These are phyloP conservation scores for Sclerodermus sp. DNA, from an alignment of 2,888 invertebrate species.

Conservation along the genomic window DNA sequence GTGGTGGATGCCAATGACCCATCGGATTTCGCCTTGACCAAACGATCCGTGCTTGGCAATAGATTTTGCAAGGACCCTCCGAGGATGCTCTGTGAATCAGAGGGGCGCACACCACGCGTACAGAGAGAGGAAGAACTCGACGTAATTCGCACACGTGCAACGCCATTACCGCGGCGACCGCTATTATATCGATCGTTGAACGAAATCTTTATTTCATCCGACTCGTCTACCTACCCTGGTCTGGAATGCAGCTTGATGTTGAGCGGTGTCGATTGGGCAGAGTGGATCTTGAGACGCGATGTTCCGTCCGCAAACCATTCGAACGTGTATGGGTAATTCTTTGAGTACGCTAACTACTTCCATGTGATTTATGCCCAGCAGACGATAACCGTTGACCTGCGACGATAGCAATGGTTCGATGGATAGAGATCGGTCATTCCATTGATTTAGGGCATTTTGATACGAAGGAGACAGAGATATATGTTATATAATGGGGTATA, in stretches of 20 bases:
- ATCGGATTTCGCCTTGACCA: conserved; percentile 94
- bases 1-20: conserved; percentile 86
- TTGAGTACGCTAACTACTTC: conserved; percentile 95
- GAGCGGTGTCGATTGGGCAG: conserved; percentile 68
- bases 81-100: conserved; percentile 69
- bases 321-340: conserved; percentile 86
- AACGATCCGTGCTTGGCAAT: conserved; percentile 70
- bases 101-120: too few species aligned
- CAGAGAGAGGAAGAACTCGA: too few species aligned
- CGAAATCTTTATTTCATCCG: too few species aligned
- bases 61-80: conserved; percentile 86
- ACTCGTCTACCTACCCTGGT: conserved; percentile 71
- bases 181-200: too few species aligned
- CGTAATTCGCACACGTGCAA: too few species aligned
- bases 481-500: too few species aligned
- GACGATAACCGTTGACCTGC: conserved; percentile 91
- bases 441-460: too few species aligned
- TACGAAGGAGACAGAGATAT: too few species aligned
- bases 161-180: too few species aligned
- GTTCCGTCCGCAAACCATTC: conserved; percentile 86
- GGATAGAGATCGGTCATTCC: too few species aligned
- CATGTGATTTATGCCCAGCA: conserved; percentile 92
- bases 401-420: too few species aligned
- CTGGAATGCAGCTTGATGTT: conserved; percentile 69
- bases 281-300: conserved; percentile 60